Percentiles rank a stretch among this genome's conserved stretches.
Evolutionary conservation across 2,888 invertebrate species (phyloP).

Genomic region (Punctoribates punctum): DNA sequence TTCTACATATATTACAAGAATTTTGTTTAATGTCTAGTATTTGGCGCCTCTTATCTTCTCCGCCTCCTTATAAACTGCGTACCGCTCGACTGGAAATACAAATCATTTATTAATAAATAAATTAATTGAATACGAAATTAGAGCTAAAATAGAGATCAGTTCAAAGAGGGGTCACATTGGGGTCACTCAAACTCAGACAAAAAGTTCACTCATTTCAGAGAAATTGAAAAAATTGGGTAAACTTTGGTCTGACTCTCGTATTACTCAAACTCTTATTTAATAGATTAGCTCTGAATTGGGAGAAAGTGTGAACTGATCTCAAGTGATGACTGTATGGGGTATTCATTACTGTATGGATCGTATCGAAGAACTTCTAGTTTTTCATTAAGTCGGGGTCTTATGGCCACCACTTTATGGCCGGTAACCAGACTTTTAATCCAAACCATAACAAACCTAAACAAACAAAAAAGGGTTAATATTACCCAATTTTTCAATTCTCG

Average conservation of each 20-base stretch:
- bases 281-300: no score
- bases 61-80: slow-evolving; percentile 66
- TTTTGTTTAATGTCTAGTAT: slow-evolving; percentile 17
- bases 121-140: slow-evolving; percentile 39
- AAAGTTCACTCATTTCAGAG: no score
- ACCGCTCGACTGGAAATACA: slow-evolving; percentile 65
- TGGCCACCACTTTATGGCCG: slow-evolving; percentile 65
- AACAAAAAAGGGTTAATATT: no score
- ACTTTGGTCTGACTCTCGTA: no score
- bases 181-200: no score
- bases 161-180: not conserved
- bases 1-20: no score
- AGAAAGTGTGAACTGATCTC: no score
- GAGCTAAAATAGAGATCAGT: not conserved
- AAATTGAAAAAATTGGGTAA: no score
- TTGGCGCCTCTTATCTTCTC: slow-evolving; percentile 69
- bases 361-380: slow-evolving; percentile 70
- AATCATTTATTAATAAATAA: slow-evolving; percentile 28
- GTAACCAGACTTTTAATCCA: slow-evolving; percentile 72
- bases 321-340: no score
- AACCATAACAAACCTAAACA: slow-evolving; percentile 68
- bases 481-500: no score
- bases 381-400: slow-evolving; percentile 70
- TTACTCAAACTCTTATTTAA: no score
- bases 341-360: slow-evolving; percentile 69